Evolutionary conservation across 2,113 vertebrate genomes (phyloP).

Genomic region (Oophaga pumilio): DNA sequence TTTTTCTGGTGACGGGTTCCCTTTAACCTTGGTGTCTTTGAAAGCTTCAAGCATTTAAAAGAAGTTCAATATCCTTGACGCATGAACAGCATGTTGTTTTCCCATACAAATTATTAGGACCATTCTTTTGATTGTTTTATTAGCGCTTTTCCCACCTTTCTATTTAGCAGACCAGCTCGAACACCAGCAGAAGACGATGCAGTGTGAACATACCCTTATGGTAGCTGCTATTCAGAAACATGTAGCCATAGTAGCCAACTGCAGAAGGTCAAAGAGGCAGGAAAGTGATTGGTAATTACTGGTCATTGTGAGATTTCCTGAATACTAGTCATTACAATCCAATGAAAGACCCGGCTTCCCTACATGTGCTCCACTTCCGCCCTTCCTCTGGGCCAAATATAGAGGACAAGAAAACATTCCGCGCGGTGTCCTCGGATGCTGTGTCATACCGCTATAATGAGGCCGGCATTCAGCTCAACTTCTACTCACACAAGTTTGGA

Average conservation of each 20-base stretch:
- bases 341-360: neutral
- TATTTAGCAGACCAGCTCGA: too few relatives aligned
- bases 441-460: neutral
- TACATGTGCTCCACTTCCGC: neutral
- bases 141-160: too few relatives aligned
- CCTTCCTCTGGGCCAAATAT: slow-evolving; percentile 18
- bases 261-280: neutral
- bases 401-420: neutral
- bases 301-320: slow-evolving; percentile 32
- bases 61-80: too few relatives aligned
- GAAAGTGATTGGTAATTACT: neutral
- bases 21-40: too few relatives aligned
- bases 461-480: neutral
- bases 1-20: too few relatives aligned
- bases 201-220: neutral
- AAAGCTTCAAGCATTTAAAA: too few relatives aligned
- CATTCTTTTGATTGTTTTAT: too few relatives aligned
- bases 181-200: too few relatives aligned
- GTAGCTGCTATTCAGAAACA: neutral
- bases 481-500: neutral
- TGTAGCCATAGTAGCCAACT: neutral
- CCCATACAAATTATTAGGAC: too few relatives aligned
- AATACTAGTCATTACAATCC: neutral
- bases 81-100: too few relatives aligned
- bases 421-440: neutral